Percentiles rank a stretch among this genome's conserved stretches.
Conservation (phyloP, 1,140 invertebrate genomes). For the Drosophila micromelanica region DNA sequence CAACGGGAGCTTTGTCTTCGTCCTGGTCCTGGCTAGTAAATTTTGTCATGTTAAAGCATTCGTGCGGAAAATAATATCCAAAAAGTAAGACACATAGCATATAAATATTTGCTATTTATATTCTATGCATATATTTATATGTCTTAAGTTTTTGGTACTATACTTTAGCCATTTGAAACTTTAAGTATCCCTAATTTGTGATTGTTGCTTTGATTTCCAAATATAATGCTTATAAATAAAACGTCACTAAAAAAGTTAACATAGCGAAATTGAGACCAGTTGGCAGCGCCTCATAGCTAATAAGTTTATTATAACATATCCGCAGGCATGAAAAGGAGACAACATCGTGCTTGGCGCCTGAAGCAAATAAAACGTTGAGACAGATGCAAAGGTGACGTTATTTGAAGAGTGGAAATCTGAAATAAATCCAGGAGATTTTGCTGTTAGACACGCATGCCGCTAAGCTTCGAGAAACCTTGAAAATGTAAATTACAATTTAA, state of each 20-base stretch:
- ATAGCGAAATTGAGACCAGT: background rate
- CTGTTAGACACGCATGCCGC: too few species aligned
- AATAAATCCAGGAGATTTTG: too few species aligned
- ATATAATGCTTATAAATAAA: conserved; percentile 11
- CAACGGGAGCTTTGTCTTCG: conserved; percentile 44
- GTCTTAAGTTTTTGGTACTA: conserved; percentile 1
- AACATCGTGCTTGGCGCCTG: conserved; percentile 11
- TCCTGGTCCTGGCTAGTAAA: conserved; percentile 48
- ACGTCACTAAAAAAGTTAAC: background rate
- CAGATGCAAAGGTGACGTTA: too few species aligned
- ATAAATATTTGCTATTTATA: conserved; percentile 19
- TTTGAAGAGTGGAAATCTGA: too few species aligned
- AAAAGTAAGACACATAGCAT: conserved; percentile 10
- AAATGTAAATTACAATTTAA: background rate
- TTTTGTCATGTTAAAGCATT: conserved; percentile 62
- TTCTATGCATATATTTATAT: background rate
- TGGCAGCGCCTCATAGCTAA: conserved; percentile 14
- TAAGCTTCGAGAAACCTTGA: background rate
- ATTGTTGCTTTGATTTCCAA: conserved; percentile 26
- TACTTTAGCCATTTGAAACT: conserved; percentile 9
- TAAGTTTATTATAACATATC: conserved; percentile 49
- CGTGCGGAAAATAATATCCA: conserved; percentile 74
- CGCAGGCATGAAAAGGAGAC: conserved; percentile 42
- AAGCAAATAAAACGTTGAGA: background rate
- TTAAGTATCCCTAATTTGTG: conserved; percentile 1